These are phyloP conservation scores for Pseudopleuronectes americanus DNA, from an alignment of 2,797 vertebrate species.

Conservation along the genomic window DNA sequence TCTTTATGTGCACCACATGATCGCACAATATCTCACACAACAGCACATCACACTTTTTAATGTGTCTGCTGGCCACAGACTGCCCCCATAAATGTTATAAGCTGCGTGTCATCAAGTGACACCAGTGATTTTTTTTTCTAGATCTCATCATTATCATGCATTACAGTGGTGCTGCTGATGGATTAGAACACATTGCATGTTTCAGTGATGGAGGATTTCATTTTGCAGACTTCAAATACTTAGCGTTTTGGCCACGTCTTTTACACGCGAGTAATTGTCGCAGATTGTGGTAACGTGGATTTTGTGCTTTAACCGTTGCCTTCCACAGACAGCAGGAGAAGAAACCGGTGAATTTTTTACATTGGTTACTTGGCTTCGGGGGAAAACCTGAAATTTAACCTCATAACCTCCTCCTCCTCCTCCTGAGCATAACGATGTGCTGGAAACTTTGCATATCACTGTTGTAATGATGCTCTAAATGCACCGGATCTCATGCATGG, in stretches of 20 bases:
- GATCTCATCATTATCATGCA: conserved; percentile 13
- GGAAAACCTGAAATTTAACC: background rate
- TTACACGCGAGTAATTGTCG: background rate
- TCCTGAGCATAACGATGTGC: background rate
- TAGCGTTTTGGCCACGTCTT: background rate
- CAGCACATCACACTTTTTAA: conserved; percentile 49
- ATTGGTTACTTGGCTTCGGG: background rate
- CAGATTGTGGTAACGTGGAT: background rate
- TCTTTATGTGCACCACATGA: conserved; percentile 51
- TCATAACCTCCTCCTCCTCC: background rate
- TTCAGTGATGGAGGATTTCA: background rate
- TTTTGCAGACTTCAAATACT: conserved; percentile 4
- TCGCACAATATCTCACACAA: conserved; percentile 45
- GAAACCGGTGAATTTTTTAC: background rate
- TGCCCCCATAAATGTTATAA: conserved; percentile 31
- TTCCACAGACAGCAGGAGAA: background rate
- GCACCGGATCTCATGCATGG: conserved; percentile 5
- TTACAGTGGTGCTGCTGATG: background rate
- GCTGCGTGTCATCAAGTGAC: conserved; percentile 25
- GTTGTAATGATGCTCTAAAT: no score
- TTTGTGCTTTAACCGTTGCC: background rate
- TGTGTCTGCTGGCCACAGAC: conserved; percentile 37
- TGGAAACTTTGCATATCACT: background rate
- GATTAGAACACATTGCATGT: conserved; percentile 1
- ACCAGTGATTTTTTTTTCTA: conserved; percentile 33